These are phyloP conservation scores for Brachyptera putata DNA, from an alignment of 2,888 invertebrate genomes.

Conservation along the genomic window DNA sequence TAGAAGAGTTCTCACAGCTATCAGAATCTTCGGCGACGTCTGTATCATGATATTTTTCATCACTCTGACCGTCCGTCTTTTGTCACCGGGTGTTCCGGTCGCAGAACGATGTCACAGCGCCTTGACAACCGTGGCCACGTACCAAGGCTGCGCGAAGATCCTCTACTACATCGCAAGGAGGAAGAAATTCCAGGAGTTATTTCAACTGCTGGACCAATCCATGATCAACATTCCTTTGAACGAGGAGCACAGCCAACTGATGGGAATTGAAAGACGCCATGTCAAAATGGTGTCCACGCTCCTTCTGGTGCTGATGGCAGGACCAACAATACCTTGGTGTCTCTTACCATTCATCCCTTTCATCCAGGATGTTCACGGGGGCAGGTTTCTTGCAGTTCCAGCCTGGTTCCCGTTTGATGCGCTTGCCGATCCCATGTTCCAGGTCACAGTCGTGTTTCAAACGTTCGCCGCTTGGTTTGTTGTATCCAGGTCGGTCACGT, in stretches of 20 bases:
- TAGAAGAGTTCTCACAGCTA: not conserved
- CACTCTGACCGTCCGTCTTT: not conserved
- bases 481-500: not conserved
- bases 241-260: not conserved
- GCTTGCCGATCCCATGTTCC: constrained; percentile 5
- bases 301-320: not conserved
- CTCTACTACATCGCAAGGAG: not conserved
- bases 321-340: not conserved
- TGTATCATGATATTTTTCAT: not conserved
- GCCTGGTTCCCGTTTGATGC: constrained; percentile 16
- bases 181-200: not conserved
- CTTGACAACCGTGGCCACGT: constrained; percentile 7
- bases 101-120: constrained; percentile 9
- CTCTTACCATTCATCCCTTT: constrained; percentile 14
- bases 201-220: not conserved
- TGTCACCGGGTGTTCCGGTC: not conserved
- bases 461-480: not conserved
- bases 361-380: not conserved
- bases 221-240: not conserved
- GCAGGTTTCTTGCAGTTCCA: not conserved
- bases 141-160: not conserved
- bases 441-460: constrained; percentile 15
- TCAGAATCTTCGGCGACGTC: not conserved
- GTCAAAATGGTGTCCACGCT: not conserved
- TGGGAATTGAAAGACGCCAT: not conserved